Evolutionary conservation across 2,113 vertebrate species (phyloP), one percentile per base, ranked within the genome.

Genomic region (Phrynocephalus versicolor): DNA sequence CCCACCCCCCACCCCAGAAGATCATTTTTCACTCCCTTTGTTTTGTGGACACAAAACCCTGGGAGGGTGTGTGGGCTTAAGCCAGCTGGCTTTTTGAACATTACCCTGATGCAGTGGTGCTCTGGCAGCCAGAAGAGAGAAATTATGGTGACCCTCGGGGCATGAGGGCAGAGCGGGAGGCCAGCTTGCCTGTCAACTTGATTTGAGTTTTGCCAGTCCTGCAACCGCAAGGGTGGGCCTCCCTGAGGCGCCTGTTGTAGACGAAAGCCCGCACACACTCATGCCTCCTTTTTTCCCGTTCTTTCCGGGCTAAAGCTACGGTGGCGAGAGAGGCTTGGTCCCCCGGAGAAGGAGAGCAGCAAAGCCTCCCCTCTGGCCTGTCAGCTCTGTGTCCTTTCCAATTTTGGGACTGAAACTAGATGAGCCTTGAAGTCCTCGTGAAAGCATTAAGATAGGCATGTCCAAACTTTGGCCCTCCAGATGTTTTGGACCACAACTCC

Each of bases 201-300:
- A 85, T 72, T 80, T 62, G 84, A 73, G 69, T 35, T 39, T 78
- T 35, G 45, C 64, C 62, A 78, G 83, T 69, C 84, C 57, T 73
- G 69, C 19, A 85, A 51, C 57, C 15, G 9, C 67, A 27, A 30
- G 45, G 37, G 55, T 80, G 78, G 77, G 77, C 39, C 67, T 73
- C 30, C 39, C 57, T 3, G 14, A 62, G 21, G 77, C 37, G 3
- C 19, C 27, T 45, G 9, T n/a, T 2, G 18, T 69, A 19, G 10
- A 83, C 23, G 15, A 57, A 39, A 58, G 23, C 18, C 39, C 6
- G 19, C 35, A 25, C 16, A n/a, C n/a, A n/a, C n/a, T n/a, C n/a
- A 10, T 5, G 10, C 45, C 25, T 73, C 58, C 67, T 33, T 64
- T 41, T 69, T 74, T n/a, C n/a, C n/a, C 58, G 15, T 45, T 35